These are phyloP conservation scores for Panurus biarmicus DNA, from an alignment of 2,113 vertebrate genomes.

Conservation along the genomic window DNA sequence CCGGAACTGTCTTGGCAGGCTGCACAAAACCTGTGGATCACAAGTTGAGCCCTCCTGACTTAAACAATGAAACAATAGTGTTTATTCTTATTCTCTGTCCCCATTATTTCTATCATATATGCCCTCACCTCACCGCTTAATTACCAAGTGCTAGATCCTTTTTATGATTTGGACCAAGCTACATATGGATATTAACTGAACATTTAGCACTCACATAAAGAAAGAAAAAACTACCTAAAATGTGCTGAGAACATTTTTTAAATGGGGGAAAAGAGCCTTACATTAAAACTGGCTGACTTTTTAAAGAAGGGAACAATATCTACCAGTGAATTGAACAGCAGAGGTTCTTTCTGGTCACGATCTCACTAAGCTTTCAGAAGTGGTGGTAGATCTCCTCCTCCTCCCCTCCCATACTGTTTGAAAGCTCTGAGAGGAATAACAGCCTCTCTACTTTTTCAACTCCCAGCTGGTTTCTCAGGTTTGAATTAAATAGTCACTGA, in stretches of 20 bases:
- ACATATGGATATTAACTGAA: not conserved
- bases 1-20: not conserved
- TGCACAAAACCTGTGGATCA: not conserved
- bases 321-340: not conserved
- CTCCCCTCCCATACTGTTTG: not conserved
- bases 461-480: not conserved
- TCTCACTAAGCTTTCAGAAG: not conserved
- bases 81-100: not conserved
- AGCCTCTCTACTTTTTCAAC: not conserved
- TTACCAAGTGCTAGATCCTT: not conserved
- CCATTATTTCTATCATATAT: not conserved
- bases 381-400: not conserved
- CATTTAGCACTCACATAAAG: not conserved
- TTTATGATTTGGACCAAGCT: not conserved
- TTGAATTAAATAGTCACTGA: slow-evolving; percentile 1
- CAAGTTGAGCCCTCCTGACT: not conserved
- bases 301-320: not conserved
- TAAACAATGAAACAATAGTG: not conserved
- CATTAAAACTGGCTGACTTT: not conserved
- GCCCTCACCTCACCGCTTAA: not conserved
- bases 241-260: not conserved
- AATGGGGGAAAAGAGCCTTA: not conserved
- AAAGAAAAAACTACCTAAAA: not conserved
- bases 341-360: not conserved
- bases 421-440: not conserved